Evolutionary conservation across 2,888 invertebrate genomes (phyloP).

Genomic region (Reticulitermes lucifugus): DNA sequence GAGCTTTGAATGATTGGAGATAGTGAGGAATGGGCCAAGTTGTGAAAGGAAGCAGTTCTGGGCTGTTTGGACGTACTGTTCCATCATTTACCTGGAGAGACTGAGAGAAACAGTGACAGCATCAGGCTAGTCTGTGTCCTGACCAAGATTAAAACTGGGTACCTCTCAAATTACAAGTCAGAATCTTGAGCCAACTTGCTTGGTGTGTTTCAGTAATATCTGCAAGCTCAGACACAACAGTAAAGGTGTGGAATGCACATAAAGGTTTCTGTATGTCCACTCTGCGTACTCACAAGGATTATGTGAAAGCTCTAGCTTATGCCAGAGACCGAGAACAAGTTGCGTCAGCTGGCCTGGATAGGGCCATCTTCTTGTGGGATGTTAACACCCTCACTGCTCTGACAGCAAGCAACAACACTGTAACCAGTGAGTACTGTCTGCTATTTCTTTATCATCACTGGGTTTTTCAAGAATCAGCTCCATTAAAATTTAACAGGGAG

Average conservation of each 20-base stretch:
- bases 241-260: slow-evolving; percentile 99
- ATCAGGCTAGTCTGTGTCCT: too few species aligned
- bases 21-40: too few species aligned
- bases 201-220: slow-evolving; percentile 83
- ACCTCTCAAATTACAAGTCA: too few species aligned
- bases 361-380: slow-evolving; percentile 98
- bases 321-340: slow-evolving; percentile 96
- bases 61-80: too few species aligned
- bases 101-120: too few species aligned
- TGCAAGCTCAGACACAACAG: slow-evolving; percentile 98
- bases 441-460: not conserved
- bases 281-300: slow-evolving; percentile 96
- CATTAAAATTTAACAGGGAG: too few species aligned
- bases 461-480: too few species aligned
- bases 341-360: slow-evolving; percentile 96
- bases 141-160: too few species aligned
- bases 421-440: slow-evolving; percentile 79
- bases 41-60: too few species aligned
- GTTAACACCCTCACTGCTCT: slow-evolving; percentile 97
- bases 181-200: too few species aligned
- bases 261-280: slow-evolving; percentile 99
- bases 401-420: slow-evolving; percentile 98
- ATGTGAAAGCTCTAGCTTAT: slow-evolving; percentile 97
- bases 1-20: too few species aligned
- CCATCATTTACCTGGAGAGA: too few species aligned